Base-by-base conservation (phyloP, 2,113 vertebrate genomes). In the Aegithalos caudatus region DNA sequence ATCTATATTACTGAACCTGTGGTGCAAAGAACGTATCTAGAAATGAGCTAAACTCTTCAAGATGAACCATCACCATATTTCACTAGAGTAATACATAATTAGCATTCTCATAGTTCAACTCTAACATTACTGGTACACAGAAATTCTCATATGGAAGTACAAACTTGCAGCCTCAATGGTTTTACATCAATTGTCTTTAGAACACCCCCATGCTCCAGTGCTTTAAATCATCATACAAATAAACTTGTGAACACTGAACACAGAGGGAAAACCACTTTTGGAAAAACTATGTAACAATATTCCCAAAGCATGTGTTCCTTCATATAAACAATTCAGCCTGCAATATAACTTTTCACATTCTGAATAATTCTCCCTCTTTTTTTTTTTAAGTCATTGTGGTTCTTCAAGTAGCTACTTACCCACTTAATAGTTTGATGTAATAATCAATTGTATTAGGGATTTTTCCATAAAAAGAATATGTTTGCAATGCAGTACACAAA, bases 141-240 rank as follows among this genome's bases (percentile, higher is more conserved):
- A 69, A 79, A 10, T 66, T 93, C 82, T 62, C 58, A 81, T 44
- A 38, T 66, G 53, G 45, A 81, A 83, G 40, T 15, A 84, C 9
- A 0, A 76, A 40, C 42, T 81, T 86, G 67, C 67, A 93, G 6
- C 23, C 29, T 74, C 81, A 24, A 2, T 14, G n/a, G 27, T 33
- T 83, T 86, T 58, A 90, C 71, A 85, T 19, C 66, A 76, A 2
- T 53, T 71, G 29, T 62, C 57, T 57, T 81, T 12, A 62, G 50
- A 81, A 74, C 31, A 64, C 8, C 28, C 0, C 1, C 27, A 65
- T 0, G 0, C n/a, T 91, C 29, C 73, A 27, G 65, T 50, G 57
- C 76, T 70, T 86, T 67, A 90, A 81, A 86, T 81, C n/a, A 56
- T 86, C 58, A 35, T 8, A 79, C 14, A 56, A 69, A 80, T 50